Evolutionary conservation across 2,888 invertebrate species (phyloP), one percentile per base, ranked within the genome.

Genomic region (Diachrysia chrysitis): DNA sequence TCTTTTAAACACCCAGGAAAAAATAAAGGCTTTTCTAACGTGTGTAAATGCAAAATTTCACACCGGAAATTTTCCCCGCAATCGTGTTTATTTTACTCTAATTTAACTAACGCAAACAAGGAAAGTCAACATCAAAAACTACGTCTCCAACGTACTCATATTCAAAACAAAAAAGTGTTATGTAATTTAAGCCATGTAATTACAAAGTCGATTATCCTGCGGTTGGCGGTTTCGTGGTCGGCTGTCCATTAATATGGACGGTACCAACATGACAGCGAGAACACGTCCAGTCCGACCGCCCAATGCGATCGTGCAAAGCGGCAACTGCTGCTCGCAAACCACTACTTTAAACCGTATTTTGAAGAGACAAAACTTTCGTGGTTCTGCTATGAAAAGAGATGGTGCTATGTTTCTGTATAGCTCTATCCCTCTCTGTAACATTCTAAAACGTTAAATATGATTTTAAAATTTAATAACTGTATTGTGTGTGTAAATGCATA

Each of bases 151-250:
- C 35, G 12, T 4, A 42, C 42, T 4, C 42, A 42, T 42, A n/a
- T n/a, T 54, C 32, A 51, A 55, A 61, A 58, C 71, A 71, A 32
- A 58, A 66, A 62, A 58, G 58, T 42, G 48, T 66, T 58, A 54
- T n/a, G 48, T 57, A 59, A 63, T 37, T 48, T 32, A 19, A 71
- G 63, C 46, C 54, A 32, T 74, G 68, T 74, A 67, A 76, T 78
- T 71, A 76, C 61, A 61, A 68, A 71, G 76, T 74, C 65, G 71
- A 66, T 79, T 63, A 79, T 65, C 63, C 66, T 78, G 66, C 58
- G 66, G 76, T 67, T 59, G 56, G 37, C 57, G 53, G 66, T 63
- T 67, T n/a, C 58, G 63, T 58, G 65, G 66, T 79, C 23, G 46
- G 23, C 29, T 72, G 60, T 65, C 76, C 66, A 71, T 71, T 79